Base-by-base conservation (phyloP, 2,797 vertebrate genomes). In the Arctocebus calabarensis region DNA sequence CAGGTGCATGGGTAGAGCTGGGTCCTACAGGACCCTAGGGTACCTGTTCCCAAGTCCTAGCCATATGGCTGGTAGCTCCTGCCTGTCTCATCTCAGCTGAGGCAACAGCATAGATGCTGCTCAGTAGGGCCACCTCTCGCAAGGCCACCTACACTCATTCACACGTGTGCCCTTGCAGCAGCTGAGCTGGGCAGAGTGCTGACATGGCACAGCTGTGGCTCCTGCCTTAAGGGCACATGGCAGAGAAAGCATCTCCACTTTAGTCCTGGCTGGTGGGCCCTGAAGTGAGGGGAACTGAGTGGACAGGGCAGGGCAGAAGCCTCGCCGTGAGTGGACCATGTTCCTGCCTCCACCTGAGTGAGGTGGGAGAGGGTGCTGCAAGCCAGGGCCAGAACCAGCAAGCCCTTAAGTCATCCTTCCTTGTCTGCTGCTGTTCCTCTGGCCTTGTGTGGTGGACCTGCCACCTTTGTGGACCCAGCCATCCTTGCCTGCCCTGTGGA, bases 321-420 rank as follows among this genome's bases (percentile, higher is more conserved):
- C 23, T 32, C 37, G 34, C 48, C 4, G 0, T 19, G 23, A 59
- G 45, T 32, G 34, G 34, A 29, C n/a, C 0, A 8, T 2, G 9
- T 19, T 9, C 48, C 75, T 82, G 45, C 59, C 34, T 62, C n/a
- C 3, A 4, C 52, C 43, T 20, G 10, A 5, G 29, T 45, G 59
- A 16, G 3, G 27, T 10, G 11, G 32, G 75, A 6, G 4, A n/a
- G 70, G 75, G 20, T 20, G 5, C 13, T 74, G 70, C 37, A 32
- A 66, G 64, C 32, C 43, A 61, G 64, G 73, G 81, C 59, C 22
- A 52, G 48, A 52, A 14, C 48, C 4, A 14, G 48, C 14, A 52
- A 52, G 48, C 48, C 45, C 70, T 20, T 16, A 61, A 61, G 57
- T 57, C 3, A 3, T 9, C 32, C 37, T 57, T 75, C 77, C 70